These are phyloP conservation scores for Clitarchus hookeri DNA, from an alignment of 2,888 invertebrate species.

Conservation along the genomic window DNA sequence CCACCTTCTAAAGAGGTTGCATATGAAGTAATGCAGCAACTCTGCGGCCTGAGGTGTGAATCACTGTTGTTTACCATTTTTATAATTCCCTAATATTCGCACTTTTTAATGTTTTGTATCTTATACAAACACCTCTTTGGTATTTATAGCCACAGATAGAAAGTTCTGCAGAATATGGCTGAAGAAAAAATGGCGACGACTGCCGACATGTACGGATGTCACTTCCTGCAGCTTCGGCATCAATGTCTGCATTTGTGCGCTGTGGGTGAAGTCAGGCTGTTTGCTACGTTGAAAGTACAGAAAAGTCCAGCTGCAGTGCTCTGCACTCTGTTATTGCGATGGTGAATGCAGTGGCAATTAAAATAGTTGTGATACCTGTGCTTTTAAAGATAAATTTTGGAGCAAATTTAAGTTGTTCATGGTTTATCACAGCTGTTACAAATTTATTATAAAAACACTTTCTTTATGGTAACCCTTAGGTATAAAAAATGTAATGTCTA, in stretches of 20 bases:
- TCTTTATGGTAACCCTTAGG: too few species aligned
- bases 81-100: neutral
- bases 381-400: too few species aligned
- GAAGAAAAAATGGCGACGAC: neutral
- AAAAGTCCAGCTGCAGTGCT: too few species aligned
- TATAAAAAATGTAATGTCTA: too few species aligned
- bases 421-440: too few species aligned
- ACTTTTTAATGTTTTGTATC: neutral
- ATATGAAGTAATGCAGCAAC: neutral
- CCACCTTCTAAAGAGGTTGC: neutral
- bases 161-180: slow-evolving; percentile 15
- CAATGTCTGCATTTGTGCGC: neutral
- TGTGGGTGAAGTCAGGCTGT: slow-evolving; percentile 15
- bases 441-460: too few species aligned
- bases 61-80: neutral
- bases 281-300: neutral
- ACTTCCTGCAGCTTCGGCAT: neutral
- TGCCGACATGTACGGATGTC: neutral
- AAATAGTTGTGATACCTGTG: too few species aligned
- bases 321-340: too few species aligned
- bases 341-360: too few species aligned
- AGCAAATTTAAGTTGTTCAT: too few species aligned
- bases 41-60: neutral
- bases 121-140: neutral
- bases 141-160: neutral